A percentile compares a stretch with the other conserved stretches of the same genome.
phyloP scores from a whole-genome alignment of 2,797 vertebrate species.

The Gymnoscopelus microlampas region DNA sequence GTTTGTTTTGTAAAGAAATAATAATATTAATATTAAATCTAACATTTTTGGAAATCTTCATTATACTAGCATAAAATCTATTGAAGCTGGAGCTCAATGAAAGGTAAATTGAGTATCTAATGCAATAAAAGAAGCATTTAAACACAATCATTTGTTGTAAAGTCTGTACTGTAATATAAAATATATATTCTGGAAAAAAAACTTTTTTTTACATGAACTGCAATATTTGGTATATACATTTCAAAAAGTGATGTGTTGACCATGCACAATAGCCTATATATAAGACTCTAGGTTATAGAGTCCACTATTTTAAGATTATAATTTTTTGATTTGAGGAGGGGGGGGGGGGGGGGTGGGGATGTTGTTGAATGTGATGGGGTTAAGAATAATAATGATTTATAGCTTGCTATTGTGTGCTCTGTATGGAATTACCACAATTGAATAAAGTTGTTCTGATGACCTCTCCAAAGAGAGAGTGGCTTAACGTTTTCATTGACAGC shows the following conservation, averaged over 20 bases:
- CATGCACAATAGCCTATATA: conserved; percentile 64
- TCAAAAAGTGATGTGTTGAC: conserved; percentile 70
- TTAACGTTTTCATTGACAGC: conserved; percentile 75
- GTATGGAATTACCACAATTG: conserved; percentile 84
- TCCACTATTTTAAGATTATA: conserved; percentile 50
- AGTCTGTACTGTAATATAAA: conserved; percentile 87
- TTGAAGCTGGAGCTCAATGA: conserved; percentile 75
- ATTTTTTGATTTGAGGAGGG: conserved; percentile 56
- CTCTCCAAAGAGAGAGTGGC: conserved; percentile 76
- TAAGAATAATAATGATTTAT: conserved; percentile 59
- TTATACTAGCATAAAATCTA: conserved; percentile 66
- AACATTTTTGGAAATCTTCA: conserved; percentile 71
- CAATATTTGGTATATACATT: conserved; percentile 74
- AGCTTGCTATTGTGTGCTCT: conserved; percentile 79
- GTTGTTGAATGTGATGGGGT: conserved; percentile 64
- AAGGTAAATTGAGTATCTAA: conserved; percentile 76
- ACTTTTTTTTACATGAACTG: conserved; percentile 71
- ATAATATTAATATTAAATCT: conserved; percentile 69
- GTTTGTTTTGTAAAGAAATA: conserved; percentile 80
- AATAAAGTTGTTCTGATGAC: conserved; percentile 86
- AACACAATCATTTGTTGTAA: conserved; percentile 82
- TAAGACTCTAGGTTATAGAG: conserved; percentile 56
- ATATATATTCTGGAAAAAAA: conserved; percentile 63
- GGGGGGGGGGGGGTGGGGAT: conserved; percentile 48
- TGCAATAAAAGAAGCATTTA: conserved; percentile 84